These are phyloP conservation scores for Percopsis transmontana DNA, from an alignment of 2,113 vertebrate genomes.

Conservation along the genomic window DNA sequence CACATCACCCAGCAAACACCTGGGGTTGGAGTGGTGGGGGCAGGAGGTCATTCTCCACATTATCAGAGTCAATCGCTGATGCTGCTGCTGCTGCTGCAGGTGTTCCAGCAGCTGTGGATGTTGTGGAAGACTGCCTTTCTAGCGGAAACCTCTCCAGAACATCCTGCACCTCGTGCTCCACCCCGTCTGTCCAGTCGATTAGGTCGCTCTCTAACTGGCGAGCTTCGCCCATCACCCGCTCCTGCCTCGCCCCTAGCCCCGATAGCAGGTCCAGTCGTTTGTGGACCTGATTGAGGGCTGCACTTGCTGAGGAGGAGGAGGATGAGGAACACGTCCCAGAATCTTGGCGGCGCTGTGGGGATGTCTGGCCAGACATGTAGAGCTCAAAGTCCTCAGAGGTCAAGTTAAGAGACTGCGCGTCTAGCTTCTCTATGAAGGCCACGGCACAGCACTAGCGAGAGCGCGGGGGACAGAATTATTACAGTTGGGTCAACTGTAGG, in stretches of 20 bases:
- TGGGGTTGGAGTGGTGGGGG: slow-evolving; percentile 93
- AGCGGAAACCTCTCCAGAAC: slow-evolving; percentile 85
- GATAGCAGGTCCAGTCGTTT: slow-evolving; percentile 86
- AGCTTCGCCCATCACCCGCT: slow-evolving; percentile 83
- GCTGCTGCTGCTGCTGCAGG: slow-evolving; percentile 66
- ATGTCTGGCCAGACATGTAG: slow-evolving; percentile 91
- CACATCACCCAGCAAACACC: slow-evolving; percentile 85
- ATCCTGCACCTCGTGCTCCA: slow-evolving; percentile 87
- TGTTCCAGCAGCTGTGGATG: neutral
- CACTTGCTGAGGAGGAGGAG: slow-evolving; percentile 40
- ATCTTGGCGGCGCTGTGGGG: slow-evolving; percentile 81
- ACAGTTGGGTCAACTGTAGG: neutral
- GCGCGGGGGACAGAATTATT: neutral
- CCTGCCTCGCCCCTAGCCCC: slow-evolving; percentile 87
- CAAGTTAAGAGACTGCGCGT: slow-evolving; percentile 92
- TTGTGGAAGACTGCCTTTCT: slow-evolving; percentile 68
- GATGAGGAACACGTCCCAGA: slow-evolving; percentile 67
- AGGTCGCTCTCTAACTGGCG: slow-evolving; percentile 91
- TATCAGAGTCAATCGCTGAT: slow-evolving; percentile 95
- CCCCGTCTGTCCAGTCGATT: slow-evolving; percentile 93
- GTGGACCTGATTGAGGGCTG: slow-evolving; percentile 83
- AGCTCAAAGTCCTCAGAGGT: slow-evolving; percentile 93
- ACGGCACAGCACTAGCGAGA: slow-evolving; percentile 90
- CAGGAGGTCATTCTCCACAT: slow-evolving; percentile 90
- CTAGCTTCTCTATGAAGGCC: slow-evolving; percentile 97